Base-by-base conservation (phyloP, 2,888 invertebrate species). In the Meiosimyza platycephala region DNA sequence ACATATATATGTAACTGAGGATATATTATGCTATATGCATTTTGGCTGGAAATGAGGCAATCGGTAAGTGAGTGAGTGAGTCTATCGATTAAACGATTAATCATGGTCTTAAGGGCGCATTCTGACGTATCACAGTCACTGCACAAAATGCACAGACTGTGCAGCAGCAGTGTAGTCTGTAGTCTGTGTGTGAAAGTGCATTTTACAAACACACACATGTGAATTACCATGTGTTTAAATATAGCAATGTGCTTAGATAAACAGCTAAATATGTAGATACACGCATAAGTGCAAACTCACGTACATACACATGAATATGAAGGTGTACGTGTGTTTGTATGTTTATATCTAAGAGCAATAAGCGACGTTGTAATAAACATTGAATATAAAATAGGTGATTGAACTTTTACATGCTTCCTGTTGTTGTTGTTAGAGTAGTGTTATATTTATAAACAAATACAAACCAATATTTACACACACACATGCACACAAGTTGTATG, bases 21-120 rank as follows among this genome's bases (percentile, higher is more conserved):
- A 40, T 40, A 40, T 40, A 40, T 40, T 7, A 6, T 9, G 6
- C 6, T 40, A 0, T 9, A 40, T 40, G 40, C 2, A 40, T 40
- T 28, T 9, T 40, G 40, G 9, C 40, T 13, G 47, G 13, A 47
- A 13, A 5, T 18, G 50, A 28, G 63, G 63, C 33, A 40, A 52
- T 54, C 7, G 52, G 65, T 33, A 52, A 65, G 15, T 22, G 50
- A 40, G 40, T 40, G 57, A 16, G 67, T 13, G 60, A 70, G 70
- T 72, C 77, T 78, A 80, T 81, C 80, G 80, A 81, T 81, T 80
- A 72, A 77, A 77, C 76, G 77, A 80, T 80, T 78, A 79, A 80
- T 81, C 81, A 81, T 77, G 79, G 79, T 77, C 78, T 78, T 78
- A 78, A 78, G 76, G 77, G 78, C 77, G 76, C 78, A 74, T 75